Evolutionary conservation across 2,797 vertebrate species (phyloP), one percentile per base, ranked within the genome.

Genomic region (Hydrocynus forskahlii): DNA sequence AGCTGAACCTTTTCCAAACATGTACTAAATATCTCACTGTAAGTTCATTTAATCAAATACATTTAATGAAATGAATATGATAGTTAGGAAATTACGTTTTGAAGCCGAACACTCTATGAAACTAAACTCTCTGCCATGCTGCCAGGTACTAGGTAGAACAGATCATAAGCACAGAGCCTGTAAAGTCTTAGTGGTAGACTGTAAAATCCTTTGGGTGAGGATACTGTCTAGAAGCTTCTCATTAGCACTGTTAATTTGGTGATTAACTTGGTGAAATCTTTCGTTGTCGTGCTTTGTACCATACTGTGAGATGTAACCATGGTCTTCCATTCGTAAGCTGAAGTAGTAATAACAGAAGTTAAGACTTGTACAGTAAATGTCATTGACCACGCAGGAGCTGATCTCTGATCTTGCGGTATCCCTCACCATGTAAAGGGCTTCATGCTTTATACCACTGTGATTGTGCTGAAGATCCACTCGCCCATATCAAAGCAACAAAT

Each of bases 381-480:
- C 71, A 86, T 82, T 84, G 82, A 85, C 78, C 78, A 35, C 48
- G 75, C 72, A 78, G 76, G 83, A 88, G 83, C 87, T 76, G 76
- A 84, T 87, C 66, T 72, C 87, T 80, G 81, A 88, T 87, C 88
- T 89, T 82, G 59, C 16, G 76, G 78, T 85, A 88, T 88, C 89
- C 89, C 86, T 87, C 87, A 87, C 2, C 48, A 80, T 88, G 86
- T 84, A 71, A 86, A 89, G 91, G 88, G 89, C 87, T 86, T 86
- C 91, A 88, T 91, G 89, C 89, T 92, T 88, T 84, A 77, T 80
- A 77, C 80, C 89, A 88, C 90, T 92, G 92, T 93, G 91, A 93
- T 89, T 88, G 87, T 92, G 87, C 88, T 90, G 81, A 83, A 75
- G 81, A 81, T 87, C 78, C 89, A 86, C 86, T 84, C 71, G 79